Base-by-base conservation (phyloP, 2,888 invertebrate species). In the Dryadula phaetusa region DNA sequence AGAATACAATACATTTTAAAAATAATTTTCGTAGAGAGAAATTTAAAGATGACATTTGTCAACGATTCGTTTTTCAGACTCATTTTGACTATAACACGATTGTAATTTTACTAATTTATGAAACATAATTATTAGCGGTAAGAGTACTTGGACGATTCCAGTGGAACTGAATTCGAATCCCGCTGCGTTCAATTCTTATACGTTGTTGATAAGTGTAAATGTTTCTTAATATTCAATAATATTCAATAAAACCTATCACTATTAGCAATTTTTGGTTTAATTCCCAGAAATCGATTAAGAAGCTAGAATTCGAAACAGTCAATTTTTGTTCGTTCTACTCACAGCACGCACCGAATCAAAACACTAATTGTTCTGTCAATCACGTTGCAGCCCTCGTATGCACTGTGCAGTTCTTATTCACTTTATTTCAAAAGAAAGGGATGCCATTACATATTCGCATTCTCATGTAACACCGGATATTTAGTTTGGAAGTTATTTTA, bases 361-460 rank as follows among this genome's bases (percentile, higher is more conserved):
- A 73, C 70, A 76, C 81, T 71, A 80, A 88, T 87, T 87, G 85
- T 82, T 77, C 83, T 87, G 87, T 88, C 88, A 88, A 87, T 88
- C 87, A 87, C 77, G 79, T 75, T 77, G 72, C 80, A 77, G 73
- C 77, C 79, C 82, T 82, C 75, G 79, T 72, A 82, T 81, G 52
- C 82, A 79, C 80, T 83, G 79, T 81, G 77, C 60, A 63, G 70
- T 60, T 67, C 60, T 62, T 62, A 63, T 10, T 77, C 81, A 73
- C 76, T 66, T 68, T 77, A 0, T 56, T 62, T 53, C 52, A 69
- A 47, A 53, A 64, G 74, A 83, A 71, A 78, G 79, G 70, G 85
- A 83, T 56, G 71, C 68, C 54, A 73, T 61, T 64, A 56, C 62
- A 69, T 69, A 70, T 77, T 79, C 81, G 79, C 81, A 83, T 82